These are phyloP conservation scores for Coccyzus lansbergi DNA, from an alignment of 2,797 vertebrate genomes.

Conservation along the genomic window DNA sequence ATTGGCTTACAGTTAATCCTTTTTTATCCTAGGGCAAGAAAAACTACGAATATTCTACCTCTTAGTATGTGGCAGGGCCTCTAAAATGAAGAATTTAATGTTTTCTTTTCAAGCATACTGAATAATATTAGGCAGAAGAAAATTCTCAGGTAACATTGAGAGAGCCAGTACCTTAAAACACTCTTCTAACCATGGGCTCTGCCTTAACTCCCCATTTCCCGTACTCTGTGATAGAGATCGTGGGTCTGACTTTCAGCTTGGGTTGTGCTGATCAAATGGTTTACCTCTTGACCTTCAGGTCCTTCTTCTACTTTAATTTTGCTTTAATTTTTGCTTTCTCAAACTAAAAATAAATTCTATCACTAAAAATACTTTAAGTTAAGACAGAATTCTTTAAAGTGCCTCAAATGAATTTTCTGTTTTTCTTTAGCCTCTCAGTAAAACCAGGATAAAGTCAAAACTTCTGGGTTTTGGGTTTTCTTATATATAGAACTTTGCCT, in stretches of 20 bases:
- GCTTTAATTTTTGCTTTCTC: constrained; percentile 15
- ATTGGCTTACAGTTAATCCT: neutral
- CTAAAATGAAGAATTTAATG: neutral
- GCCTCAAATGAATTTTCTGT: neutral
- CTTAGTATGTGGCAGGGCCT: neutral
- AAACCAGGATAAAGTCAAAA: constrained; percentile 17
- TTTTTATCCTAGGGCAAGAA: neutral
- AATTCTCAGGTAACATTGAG: neutral
- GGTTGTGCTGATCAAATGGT: constrained; percentile 10
- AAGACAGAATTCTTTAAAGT: constrained; percentile 34
- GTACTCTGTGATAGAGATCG: neutral
- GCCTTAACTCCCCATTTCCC: neutral
- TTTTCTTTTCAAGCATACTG: neutral
- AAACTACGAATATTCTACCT: neutral
- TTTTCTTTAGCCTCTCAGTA: constrained; percentile 34
- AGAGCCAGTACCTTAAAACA: neutral
- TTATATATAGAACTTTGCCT: neutral
- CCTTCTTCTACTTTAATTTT: constrained; percentile 16
- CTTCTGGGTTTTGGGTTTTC: neutral
- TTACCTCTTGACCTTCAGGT: constrained; percentile 37
- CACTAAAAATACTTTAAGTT: constrained; percentile 31
- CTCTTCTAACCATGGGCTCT: neutral
- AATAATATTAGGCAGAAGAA: neutral
- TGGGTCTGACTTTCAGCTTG: neutral
- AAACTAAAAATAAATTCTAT: constrained; percentile 42